Evolutionary conservation across 2,113 vertebrate species (phyloP), one percentile per base, ranked within the genome.

Genomic region (Parotia lawesii): DNA sequence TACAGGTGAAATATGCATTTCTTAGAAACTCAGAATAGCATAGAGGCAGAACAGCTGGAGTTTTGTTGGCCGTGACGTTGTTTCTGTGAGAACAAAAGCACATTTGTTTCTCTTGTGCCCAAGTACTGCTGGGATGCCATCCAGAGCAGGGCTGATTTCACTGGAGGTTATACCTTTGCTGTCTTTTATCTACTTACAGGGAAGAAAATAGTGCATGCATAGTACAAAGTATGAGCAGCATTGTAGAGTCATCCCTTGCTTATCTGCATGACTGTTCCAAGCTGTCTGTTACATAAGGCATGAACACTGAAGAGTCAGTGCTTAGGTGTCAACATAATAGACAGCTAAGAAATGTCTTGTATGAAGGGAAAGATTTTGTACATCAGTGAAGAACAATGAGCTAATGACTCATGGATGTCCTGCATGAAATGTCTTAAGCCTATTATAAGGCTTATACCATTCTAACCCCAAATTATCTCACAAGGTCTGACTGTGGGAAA

Each of bases 331-430:
- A 87, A 51, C 35, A 10, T 73, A 87, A 91, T 11, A 87, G 87
- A 74, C 74, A 91, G 80, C 22, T 79, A 53, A 93, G 89, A 66
- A 85, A 50, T 56, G n/a, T 10, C 71, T 82, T 21, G 11, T 53
- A 51, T 57, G 54, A 72, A 54, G 38, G 16, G 21, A 50, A 94
- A 91, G 58, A 57, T 79, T 87, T 51, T 69, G 71, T 66, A 89
- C 70, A 62, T 77, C 58, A 70, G 35, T 27, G 62, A 72, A 57
- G 80, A 95, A 81, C 65, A 82, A 95, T 64, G 82, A 79, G 38
- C 29, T 58, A 81, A 85, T 78, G 81, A 94, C 74, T 89, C 89
- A 93, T 38, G 75, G 38, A 62, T 79, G 62, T 79, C 82, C 96
- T 76, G 66, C 54, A 38, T 50, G 17, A 92, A 85, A 90, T 61